phyloP scores from a whole-genome alignment of 1,140 invertebrate genomes.

The Lerema accius region DNA sequence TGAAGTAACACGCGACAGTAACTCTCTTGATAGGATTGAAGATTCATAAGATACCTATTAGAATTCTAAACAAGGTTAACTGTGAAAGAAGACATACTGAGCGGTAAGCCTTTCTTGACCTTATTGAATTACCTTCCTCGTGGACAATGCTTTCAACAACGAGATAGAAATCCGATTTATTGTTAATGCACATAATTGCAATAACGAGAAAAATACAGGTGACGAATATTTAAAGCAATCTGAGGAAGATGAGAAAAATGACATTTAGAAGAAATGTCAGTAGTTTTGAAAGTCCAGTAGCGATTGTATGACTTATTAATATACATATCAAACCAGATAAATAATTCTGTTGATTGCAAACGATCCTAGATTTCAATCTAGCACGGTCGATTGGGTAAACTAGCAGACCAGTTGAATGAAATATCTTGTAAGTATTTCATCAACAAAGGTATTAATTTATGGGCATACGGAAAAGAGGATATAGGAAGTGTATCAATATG shows the following conservation, averaged over 20 bases:
- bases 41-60: background rate
- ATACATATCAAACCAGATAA: no score
- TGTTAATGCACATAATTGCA: no score
- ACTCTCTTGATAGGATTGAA: constrained; percentile 7
- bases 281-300: no score
- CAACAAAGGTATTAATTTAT: constrained; percentile 31
- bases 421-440: constrained; percentile 14
- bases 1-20: constrained; percentile 6
- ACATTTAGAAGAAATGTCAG: no score
- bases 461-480: constrained; percentile 22
- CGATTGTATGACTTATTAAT: no score
- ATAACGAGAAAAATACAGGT: no score
- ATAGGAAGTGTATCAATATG: constrained; percentile 24
- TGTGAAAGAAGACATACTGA: constrained; percentile 16
- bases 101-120: background rate
- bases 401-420: constrained; percentile 7
- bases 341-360: background rate
- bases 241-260: no score
- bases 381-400: constrained; percentile 10
- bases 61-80: constrained; percentile 4
- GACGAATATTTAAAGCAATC: no score
- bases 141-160: no score
- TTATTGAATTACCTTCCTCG: background rate
- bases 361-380: background rate
- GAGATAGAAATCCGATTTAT: no score